Conservation (phyloP, 2,113 vertebrate genomes). For the Notothenia coriiceps region DNA sequence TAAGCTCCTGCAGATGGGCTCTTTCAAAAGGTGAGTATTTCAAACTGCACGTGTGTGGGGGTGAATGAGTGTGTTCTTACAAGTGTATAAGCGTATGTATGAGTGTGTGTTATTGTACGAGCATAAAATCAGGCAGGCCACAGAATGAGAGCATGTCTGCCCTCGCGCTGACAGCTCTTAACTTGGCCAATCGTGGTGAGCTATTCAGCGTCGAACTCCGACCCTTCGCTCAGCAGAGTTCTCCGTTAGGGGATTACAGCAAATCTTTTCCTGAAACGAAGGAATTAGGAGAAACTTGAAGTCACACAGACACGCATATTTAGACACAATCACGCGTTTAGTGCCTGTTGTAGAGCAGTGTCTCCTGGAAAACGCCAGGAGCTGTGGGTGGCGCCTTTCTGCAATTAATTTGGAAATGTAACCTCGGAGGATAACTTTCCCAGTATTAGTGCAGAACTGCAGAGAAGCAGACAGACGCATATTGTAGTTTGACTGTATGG, state of each 20-base stretch:
- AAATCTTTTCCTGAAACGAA: conserved; percentile 78
- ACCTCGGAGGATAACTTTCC: conserved; percentile 46
- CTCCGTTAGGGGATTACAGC: conserved; percentile 77
- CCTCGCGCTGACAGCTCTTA: conserved; percentile 72
- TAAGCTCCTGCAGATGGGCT: conserved; percentile 96
- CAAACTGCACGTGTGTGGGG: conserved; percentile 19
- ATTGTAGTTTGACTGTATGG: conserved; percentile 11
- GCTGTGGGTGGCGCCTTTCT: conserved; percentile 55
- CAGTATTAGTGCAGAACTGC: conserved; percentile 32
- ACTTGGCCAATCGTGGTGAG: conserved; percentile 73
- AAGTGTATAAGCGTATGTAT: not conserved
- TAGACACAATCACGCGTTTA: conserved; percentile 24
- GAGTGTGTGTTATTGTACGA: conserved; percentile 45
- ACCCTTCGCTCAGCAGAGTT: conserved; percentile 68
- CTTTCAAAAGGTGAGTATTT: conserved; percentile 94
- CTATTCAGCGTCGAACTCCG: conserved; percentile 68
- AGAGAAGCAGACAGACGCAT: conserved; percentile 20
- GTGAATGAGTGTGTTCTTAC: conserved; percentile 5
- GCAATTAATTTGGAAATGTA: conserved; percentile 62
- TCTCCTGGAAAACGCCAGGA: conserved; percentile 62
- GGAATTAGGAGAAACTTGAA: conserved; percentile 64
- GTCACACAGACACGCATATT: conserved; percentile 37
- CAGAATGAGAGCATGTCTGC: conserved; percentile 70
- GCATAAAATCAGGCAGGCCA: conserved; percentile 46
- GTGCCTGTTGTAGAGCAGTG: conserved; percentile 31